Base-by-base conservation (phyloP, 2,113 vertebrate genomes). In the Aphyosemion australe region DNA sequence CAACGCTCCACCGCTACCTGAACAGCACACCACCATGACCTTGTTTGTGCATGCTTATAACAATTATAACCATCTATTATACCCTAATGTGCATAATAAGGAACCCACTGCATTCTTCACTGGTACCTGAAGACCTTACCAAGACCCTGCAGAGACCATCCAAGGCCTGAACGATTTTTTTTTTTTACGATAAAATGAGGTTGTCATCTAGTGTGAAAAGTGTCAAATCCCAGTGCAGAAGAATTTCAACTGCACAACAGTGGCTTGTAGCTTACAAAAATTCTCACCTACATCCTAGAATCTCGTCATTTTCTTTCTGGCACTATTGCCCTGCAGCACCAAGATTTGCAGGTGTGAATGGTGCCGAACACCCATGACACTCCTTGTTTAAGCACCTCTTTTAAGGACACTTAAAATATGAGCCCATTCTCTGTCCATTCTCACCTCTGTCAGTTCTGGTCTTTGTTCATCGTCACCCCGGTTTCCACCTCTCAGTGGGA, bases 391-490 rank as follows among this genome's bases (percentile, higher is more conserved):
- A 56, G 26, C 21, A 12, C 39, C 19, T 65, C 34, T 54, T 15
- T 46, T 10, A 31, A 53, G 16, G 45, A n/a, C 61, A 56, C 13
- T 49, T 13, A 32, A 46, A 51, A 66, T 66, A 56, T 21, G 59
- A 66, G 61, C 59, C 12, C 76, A 46, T 55, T 32, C 37, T 19
- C 4, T 34, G 61, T 80, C 80, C 67, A 76, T 69, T 82, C 64
- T 64, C 73, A 43, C 79, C 61, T 75, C 52, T 53, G n/a, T 57
- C 51, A 45, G 39, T 21, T 14, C 48, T 19, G 41, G 46, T 63
- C 57, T 32, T 77, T 65, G 51, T 74, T 72, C 54, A 21, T 14
- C 12, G 10, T 59, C 69, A 59, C n/a, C 15, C 14, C 12, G 49
- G 51, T 31, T 64, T 69, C 42, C 26, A 41, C 64, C 20, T 57